These are phyloP conservation scores for Adelphocoris suturalis DNA, from an alignment of 2,888 invertebrate species.

Conservation along the genomic window DNA sequence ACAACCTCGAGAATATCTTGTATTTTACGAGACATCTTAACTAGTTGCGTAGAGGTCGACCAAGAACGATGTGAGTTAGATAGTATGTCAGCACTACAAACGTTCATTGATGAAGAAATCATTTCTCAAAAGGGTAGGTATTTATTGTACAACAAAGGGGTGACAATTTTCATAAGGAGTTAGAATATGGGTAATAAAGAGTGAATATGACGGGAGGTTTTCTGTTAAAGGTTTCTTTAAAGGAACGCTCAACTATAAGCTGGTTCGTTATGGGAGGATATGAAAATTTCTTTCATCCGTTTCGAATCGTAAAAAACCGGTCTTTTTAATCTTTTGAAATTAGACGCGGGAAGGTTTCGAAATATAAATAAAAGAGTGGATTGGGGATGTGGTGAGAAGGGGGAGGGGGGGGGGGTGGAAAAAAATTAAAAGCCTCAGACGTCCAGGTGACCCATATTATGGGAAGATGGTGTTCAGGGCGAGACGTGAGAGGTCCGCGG, in stretches of 20 bases:
- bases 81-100: neutral
- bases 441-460: slow-evolving; percentile 50
- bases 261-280: slow-evolving; percentile 13
- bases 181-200: neutral
- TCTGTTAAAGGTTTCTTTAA: too few species aligned
- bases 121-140: neutral
- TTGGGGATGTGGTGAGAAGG: neutral
- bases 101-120: neutral
- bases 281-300: neutral
- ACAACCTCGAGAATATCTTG: neutral
- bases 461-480: neutral
- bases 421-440: slow-evolving; percentile 31
- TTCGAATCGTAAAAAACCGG: slow-evolving; percentile 9
- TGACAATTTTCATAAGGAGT: neutral
- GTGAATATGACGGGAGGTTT: too few species aligned
- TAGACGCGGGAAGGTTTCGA: slow-evolving; percentile 1
- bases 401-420: neutral
- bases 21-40: neutral
- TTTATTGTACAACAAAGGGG: neutral
- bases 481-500: neutral
- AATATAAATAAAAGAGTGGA: neutral
- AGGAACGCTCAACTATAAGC: neutral
- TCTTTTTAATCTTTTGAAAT: neutral
- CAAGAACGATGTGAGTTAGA: neutral
- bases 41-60: neutral